Percentiles rank a stretch among this genome's conserved stretches.
Conservation (phyloP, 2,888 invertebrate genomes). For the Tinea trinotella region DNA sequence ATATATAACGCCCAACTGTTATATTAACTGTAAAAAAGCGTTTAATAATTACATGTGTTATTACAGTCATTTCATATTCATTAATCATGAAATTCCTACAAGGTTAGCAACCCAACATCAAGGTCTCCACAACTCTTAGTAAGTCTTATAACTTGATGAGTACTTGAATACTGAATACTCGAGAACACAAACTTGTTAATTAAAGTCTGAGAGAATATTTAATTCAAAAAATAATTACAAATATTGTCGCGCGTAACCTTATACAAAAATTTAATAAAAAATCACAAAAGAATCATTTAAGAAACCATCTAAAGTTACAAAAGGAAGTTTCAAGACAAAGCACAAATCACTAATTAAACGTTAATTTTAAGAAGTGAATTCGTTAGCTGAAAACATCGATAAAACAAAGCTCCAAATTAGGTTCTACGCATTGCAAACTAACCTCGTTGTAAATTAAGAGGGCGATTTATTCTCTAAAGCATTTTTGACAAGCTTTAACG, state of each 20-base stretch:
- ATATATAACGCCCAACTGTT: too few species aligned
- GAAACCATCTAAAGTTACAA: constrained; percentile 22
- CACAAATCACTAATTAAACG: constrained; percentile 27
- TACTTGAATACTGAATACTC: not conserved
- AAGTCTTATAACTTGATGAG: too few species aligned
- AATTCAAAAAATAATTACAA: too few species aligned
- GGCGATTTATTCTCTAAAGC: constrained; percentile 26
- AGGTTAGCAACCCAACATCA: too few species aligned
- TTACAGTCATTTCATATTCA: too few species aligned
- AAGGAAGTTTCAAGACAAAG: constrained; percentile 23
- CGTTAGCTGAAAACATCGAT: constrained; percentile 9
- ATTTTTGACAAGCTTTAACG: constrained; percentile 19
- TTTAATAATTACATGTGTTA: too few species aligned
- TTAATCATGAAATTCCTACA: too few species aligned
- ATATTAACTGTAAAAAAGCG: too few species aligned
- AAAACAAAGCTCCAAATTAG: constrained; percentile 13
- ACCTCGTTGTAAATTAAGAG: constrained; percentile 5
- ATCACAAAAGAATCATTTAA: not conserved
- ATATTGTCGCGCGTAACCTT: not conserved
- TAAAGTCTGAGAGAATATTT: not conserved
- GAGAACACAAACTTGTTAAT: not conserved
- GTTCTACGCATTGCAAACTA: not conserved
- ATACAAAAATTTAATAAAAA: not conserved
- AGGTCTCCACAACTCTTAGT: too few species aligned
- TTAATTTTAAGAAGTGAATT: constrained; percentile 22